Base-by-base conservation (phyloP, 2,888 invertebrate species). In the Hoplodrina ambigua region DNA sequence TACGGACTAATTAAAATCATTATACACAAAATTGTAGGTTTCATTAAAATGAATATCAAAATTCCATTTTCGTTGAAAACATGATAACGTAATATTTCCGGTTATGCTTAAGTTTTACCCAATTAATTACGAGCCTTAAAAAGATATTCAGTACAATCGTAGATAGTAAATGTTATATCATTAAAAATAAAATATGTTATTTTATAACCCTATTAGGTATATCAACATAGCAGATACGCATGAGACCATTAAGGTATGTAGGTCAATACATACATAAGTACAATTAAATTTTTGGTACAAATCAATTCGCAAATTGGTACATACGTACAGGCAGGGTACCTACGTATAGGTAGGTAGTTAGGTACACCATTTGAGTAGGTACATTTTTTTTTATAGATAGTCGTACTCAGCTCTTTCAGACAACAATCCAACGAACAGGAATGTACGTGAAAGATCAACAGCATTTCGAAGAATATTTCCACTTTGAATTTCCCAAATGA, bases 381-480 rank as follows among this genome's bases (percentile, higher is more conserved):
- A 50, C 50, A 52, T 41, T 41, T 20, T 49, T 55, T 49, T 46
- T 49, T 53, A 53, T 57, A 33, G 17, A 15, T 11, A 13, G 1
- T 30, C 13, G 17, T 53, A 73, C 30, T 25, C 7, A 52, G 8
- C 33, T 10, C 37, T 55, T 41, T 71, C 7, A 50, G 41, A 55
- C 20, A 67, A 50, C 11, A 11, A 33, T 8, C 8, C 37, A 37
- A 25, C 67, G 17, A 53, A 41, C 20, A 60, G 41, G 63, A 56
- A 60, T 49, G 37, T 19, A 49, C 53, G 62, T 20, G 10, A 44
- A 49, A 55, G n/a, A 54, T 54, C 54, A 66, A 78, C 67, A 81
- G 53, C 46, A 65, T 59, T 81, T 78, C 80, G 55, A 19, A 59
- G 81, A 78, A 82, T 63, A 65, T 19, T 61, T 56, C 19, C 52